Conservation (phyloP, 2,797 vertebrate genomes). For the Mus caroli region DNA sequence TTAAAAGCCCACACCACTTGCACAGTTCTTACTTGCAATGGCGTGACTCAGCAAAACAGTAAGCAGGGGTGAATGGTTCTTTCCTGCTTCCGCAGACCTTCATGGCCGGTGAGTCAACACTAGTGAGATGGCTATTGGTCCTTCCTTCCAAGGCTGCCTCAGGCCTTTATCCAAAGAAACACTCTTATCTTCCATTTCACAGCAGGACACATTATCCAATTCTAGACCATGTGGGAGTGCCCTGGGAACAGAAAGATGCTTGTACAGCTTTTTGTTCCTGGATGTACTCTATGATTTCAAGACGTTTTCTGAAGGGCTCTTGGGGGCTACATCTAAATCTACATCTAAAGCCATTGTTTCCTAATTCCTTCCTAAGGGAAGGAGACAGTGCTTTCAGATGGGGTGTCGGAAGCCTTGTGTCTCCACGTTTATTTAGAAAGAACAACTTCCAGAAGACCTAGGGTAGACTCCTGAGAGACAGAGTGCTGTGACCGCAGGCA, state of each 20-base stretch:
- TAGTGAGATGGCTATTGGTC: neutral
- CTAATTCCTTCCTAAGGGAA: constrained; percentile 55
- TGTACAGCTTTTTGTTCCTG: constrained; percentile 26
- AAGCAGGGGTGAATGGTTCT: neutral
- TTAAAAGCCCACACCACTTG: constrained; percentile 1
- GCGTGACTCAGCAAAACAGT: neutral
- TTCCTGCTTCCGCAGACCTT: constrained; percentile 13
- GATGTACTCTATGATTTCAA: constrained; percentile 64
- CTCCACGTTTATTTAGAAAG: constrained; percentile 62
- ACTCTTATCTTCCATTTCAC: constrained; percentile 50
- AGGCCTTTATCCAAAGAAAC: constrained; percentile 31
- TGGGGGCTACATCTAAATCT: constrained; percentile 42
- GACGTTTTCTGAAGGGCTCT: constrained; percentile 62
- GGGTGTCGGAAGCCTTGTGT: constrained; percentile 51
- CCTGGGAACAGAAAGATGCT: constrained; percentile 57
- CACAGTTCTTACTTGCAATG: neutral
- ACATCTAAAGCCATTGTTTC: constrained; percentile 62
- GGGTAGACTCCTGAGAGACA: constrained; percentile 60
- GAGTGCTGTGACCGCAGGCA: constrained; percentile 33
- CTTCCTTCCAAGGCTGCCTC: constrained; percentile 12
- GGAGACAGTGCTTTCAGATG: constrained; percentile 56
- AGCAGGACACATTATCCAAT: constrained; percentile 57
- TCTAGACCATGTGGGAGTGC: constrained; percentile 5
- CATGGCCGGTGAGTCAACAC: neutral
- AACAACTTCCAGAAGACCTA: constrained; percentile 53